Evolutionary conservation across 2,113 vertebrate species (phyloP).

Genomic region (Brachyistius frenatus): DNA sequence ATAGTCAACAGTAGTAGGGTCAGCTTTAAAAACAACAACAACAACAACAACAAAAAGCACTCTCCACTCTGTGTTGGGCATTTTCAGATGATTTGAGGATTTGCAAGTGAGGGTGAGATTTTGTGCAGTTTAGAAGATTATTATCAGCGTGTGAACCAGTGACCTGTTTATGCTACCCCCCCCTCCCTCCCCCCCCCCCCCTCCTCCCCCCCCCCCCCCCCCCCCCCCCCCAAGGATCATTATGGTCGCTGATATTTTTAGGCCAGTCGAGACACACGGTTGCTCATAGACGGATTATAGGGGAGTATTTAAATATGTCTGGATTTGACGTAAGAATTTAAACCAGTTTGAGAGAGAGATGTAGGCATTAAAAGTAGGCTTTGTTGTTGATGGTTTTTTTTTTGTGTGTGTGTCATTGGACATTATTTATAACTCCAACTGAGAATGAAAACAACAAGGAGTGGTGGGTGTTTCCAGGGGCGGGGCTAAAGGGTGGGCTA

Average conservation of each 20-base stretch:
- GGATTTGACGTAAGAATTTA: neutral
- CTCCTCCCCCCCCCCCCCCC: neutral
- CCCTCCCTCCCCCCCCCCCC: neutral
- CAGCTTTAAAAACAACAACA: slow-evolving; percentile 11
- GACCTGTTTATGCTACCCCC: slow-evolving; percentile 23
- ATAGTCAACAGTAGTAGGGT: slow-evolving; percentile 1
- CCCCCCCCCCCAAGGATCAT: neutral
- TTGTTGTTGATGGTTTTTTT: neutral
- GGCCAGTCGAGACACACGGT: neutral
- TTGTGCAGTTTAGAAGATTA: slow-evolving; percentile 53
- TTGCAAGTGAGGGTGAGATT: slow-evolving; percentile 56
- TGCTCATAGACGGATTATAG: neutral
- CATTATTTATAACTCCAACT: neutral
- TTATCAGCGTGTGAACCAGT: slow-evolving; percentile 15
- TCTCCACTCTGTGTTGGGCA: neutral
- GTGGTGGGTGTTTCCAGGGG: neutral
- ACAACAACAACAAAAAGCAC: neutral
- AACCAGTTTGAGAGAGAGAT: neutral
- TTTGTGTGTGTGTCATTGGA: neutral
- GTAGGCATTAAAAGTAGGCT: neutral
- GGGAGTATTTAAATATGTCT: neutral
- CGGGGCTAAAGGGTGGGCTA: neutral
- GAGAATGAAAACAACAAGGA: too few relatives aligned
- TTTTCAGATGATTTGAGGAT: slow-evolving; percentile 63
- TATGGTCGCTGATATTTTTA: neutral